A percentile compares a stretch with the other conserved stretches of the same genome.
Evolutionary conservation across 2,888 invertebrate genomes (phyloP).

Genomic region (Temnothorax unifasciatus): DNA sequence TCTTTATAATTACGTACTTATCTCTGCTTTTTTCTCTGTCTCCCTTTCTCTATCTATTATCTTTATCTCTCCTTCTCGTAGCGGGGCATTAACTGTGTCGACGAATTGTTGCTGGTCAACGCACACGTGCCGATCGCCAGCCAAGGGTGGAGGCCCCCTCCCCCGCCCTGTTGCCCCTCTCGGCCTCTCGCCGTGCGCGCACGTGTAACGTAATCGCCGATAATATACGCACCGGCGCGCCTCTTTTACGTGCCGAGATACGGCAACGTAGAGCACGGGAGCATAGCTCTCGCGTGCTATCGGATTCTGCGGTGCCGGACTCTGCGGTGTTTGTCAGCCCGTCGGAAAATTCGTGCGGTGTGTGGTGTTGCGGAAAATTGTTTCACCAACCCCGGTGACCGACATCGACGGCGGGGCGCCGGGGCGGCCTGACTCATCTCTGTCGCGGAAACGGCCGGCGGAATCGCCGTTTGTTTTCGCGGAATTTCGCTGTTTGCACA

Average conservation of each 20-base stretch:
- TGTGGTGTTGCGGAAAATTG: slow-evolving; percentile 44
- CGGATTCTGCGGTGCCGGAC: slow-evolving; percentile 30
- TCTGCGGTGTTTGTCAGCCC: slow-evolving; percentile 2
- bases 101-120: slow-evolving; percentile 36
- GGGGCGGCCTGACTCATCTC: slow-evolving; percentile 4
- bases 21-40: not conserved
- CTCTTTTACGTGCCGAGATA: slow-evolving; percentile 34
- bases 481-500: not conserved
- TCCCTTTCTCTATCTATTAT: not conserved
- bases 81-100: slow-evolving; percentile 16
- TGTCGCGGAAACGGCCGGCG: not conserved
- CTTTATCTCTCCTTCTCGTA: not conserved
- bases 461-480: not conserved
- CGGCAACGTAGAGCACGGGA: not conserved
- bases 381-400: not conserved
- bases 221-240: slow-evolving; percentile 46
- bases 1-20: not conserved
- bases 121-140: slow-evolving; percentile 44
- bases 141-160: not conserved
- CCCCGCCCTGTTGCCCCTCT: not conserved
- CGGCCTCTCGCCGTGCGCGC: not conserved
- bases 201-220: slow-evolving; percentile 50
- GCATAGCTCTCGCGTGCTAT: slow-evolving; percentile 13
- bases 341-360: slow-evolving; percentile 43
- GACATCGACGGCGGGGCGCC: too few relatives aligned